These are phyloP conservation scores for Ennomos erosarius DNA, from an alignment of 2,888 invertebrate species.

Conservation along the genomic window DNA sequence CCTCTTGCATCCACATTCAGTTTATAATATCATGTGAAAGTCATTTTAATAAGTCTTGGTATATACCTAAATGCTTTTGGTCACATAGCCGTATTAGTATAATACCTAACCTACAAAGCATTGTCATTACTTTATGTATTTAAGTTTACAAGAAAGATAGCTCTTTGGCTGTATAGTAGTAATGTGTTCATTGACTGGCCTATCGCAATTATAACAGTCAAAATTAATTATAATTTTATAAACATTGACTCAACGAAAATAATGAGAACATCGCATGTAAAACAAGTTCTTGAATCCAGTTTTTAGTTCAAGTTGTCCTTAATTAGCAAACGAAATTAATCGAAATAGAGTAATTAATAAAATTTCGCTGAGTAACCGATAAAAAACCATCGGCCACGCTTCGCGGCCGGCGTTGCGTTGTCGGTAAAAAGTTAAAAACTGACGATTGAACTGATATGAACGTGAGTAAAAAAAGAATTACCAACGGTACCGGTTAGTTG, in stretches of 20 bases:
- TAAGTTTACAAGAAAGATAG: too few relatives aligned
- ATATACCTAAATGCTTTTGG: too few relatives aligned
- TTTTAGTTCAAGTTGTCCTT: conserved; percentile 49
- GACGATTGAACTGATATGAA: conserved; percentile 51
- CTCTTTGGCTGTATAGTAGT: too few relatives aligned
- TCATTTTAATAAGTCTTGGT: too few relatives aligned
- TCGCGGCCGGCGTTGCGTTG: conserved; percentile 35
- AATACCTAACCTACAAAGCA: too few relatives aligned
- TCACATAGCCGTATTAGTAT: too few relatives aligned
- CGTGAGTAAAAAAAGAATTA: conserved; percentile 36
- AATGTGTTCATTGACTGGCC: too few relatives aligned
- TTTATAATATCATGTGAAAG: too few relatives aligned
- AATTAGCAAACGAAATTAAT: conserved; percentile 56
- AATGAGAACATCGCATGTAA: not conserved
- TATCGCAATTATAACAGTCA: too few relatives aligned
- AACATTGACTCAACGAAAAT: not conserved
- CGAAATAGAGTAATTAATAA: conserved; percentile 67
- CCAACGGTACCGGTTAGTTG: conserved; percentile 41
- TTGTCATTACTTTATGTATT: too few relatives aligned
- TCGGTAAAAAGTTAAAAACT: conserved; percentile 47
- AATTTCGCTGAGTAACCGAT: conserved; percentile 55
- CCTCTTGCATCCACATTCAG: too few relatives aligned
- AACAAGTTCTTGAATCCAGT: conserved; percentile 35
- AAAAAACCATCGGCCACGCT: conserved; percentile 46
- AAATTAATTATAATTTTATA: too few relatives aligned